A percentile compares a stretch with the other conserved stretches of the same genome.
These are phyloP conservation scores for Mythimna albipuncta DNA, from an alignment of 2,888 invertebrate genomes.

Conservation along the genomic window DNA sequence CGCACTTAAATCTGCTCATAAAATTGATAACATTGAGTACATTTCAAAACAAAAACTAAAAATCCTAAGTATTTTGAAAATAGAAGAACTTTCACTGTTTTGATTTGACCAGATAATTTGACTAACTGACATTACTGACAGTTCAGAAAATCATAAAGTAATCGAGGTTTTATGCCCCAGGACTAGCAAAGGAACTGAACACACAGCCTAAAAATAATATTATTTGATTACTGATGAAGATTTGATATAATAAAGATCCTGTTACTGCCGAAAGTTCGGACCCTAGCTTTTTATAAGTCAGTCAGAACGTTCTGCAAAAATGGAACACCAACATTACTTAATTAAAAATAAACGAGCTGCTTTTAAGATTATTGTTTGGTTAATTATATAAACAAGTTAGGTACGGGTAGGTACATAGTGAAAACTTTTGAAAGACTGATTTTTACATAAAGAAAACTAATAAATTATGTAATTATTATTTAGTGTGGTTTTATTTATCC, in stretches of 20 bases:
- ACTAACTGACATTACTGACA: slow-evolving; percentile 3
- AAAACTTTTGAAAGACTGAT: slow-evolving; percentile 16
- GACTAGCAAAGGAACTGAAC: slow-evolving; percentile 15
- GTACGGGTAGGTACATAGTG: not conserved
- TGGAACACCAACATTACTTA: too few relatives aligned
- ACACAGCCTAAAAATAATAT: slow-evolving; percentile 14
- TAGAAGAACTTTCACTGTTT: slow-evolving; percentile 5
- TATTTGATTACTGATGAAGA: too few relatives aligned
- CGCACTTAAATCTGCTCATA: not conserved
- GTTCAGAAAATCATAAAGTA: slow-evolving; percentile 27
- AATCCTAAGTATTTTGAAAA: slow-evolving; percentile 6
- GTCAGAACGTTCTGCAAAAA: not conserved
- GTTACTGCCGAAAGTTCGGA: not conserved
- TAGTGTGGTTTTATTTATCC: slow-evolving; percentile 7
- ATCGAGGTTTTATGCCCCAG: not conserved
- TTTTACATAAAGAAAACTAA: not conserved
- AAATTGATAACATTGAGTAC: slow-evolving; percentile 1
- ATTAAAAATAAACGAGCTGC: too few relatives aligned
- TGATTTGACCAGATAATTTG: not conserved
- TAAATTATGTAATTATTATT: slow-evolving; percentile 18
- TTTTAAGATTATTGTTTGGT: not conserved
- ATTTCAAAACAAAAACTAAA: not conserved
- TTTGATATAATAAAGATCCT: not conserved
- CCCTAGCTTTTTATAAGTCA: not conserved
- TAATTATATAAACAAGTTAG: not conserved